A percentile compares a stretch with the other conserved stretches of the same genome.
Conservation (phyloP, 2,113 vertebrate species). For the Rhipidura dahli region DNA sequence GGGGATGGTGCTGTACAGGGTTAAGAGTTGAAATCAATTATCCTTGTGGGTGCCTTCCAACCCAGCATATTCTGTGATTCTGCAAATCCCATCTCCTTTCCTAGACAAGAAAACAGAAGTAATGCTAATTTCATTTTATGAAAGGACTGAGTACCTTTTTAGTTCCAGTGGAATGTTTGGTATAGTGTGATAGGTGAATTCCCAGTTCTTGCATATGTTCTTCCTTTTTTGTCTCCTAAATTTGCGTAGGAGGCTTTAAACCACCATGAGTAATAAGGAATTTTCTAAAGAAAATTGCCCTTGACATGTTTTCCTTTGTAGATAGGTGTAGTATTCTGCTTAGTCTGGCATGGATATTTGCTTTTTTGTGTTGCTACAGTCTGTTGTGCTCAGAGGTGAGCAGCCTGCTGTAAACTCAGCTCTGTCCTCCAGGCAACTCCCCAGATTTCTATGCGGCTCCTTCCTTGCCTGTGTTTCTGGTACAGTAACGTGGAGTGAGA, state of each 20-base stretch:
- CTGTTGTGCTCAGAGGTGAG: neutral
- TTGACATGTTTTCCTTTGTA: neutral
- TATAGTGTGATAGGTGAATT: neutral
- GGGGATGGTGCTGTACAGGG: neutral
- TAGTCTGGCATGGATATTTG: neutral
- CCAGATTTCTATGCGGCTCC: neutral
- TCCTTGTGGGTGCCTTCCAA: neutral
- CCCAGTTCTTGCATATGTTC: neutral
- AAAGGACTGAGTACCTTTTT: neutral
- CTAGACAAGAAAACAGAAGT: neutral
- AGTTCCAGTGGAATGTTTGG: neutral
- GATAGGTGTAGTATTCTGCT: neutral
- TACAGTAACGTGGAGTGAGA: neutral
- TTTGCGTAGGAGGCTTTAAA: neutral
- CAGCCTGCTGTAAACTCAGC: conserved; percentile 1
- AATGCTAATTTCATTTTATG: neutral
- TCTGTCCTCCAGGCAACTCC: conserved; percentile 5
- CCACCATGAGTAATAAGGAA: neutral
- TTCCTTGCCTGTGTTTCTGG: neutral
- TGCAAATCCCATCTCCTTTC: neutral
- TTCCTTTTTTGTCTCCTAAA: neutral
- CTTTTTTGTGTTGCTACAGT: neutral
- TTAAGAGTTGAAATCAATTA: neutral
- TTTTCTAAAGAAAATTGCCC: neutral
- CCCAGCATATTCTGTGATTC: neutral